Percentiles rank a stretch among this genome's conserved stretches.
These are phyloP conservation scores for Oscheius sp. DNA, from an alignment of 2,888 invertebrate genomes.

Conservation along the genomic window DNA sequence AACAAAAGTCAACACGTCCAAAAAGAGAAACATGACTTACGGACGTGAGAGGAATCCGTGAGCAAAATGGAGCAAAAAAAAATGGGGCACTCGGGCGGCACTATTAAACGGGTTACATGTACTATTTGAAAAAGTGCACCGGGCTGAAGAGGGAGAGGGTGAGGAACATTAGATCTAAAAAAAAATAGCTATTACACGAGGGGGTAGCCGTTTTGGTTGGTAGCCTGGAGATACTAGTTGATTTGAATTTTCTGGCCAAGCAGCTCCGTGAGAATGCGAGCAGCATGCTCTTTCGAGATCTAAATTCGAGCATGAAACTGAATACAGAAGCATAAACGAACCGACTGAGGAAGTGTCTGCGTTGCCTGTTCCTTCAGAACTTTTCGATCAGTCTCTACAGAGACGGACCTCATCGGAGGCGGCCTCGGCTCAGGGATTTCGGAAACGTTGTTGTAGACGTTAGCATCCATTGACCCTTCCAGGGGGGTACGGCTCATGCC, in stretches of 20 bases:
- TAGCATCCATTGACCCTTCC: neutral
- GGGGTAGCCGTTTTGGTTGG: neutral
- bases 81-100: neutral
- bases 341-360: constrained; percentile 14
- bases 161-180: neutral
- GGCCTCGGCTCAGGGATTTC: neutral
- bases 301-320: neutral
- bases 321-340: neutral
- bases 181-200: neutral
- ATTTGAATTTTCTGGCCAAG: constrained; percentile 27
- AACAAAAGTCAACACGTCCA: constrained; percentile 8
- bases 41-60: neutral
- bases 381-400: too few species aligned
- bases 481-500: neutral
- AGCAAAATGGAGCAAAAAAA: neutral
- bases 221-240: neutral
- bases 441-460: neutral
- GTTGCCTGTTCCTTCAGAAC: neutral
- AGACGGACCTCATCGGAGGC: neutral
- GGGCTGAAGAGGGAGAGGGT: constrained; percentile 3
- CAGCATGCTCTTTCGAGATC: constrained; percentile 20
- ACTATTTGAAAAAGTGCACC: neutral
- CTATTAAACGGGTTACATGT: neutral
- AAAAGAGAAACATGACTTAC: neutral
- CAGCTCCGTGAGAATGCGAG: constrained; percentile 24